phyloP scores from a whole-genome alignment of 2,797 vertebrate genomes.

The Clarias laeviceps region DNA sequence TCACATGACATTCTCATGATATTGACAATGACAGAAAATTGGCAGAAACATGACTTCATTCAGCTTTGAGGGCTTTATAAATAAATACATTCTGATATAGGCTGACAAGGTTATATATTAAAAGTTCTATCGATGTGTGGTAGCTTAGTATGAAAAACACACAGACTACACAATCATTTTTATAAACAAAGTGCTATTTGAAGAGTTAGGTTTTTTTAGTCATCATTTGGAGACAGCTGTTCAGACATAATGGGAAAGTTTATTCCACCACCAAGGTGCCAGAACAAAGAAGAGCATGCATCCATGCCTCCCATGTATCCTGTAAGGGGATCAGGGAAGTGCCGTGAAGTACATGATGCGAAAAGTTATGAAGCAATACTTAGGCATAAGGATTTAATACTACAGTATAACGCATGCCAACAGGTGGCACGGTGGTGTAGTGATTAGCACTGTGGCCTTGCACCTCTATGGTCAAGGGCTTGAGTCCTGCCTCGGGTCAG shows the following conservation, averaged over 20 bases:
- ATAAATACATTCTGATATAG: not conserved
- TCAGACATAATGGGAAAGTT: not conserved
- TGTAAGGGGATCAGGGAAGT: not conserved
- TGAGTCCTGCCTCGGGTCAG: too few species aligned
- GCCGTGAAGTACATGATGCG: not conserved
- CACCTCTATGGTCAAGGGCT: too few species aligned
- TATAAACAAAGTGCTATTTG: not conserved
- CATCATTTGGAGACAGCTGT: not conserved
- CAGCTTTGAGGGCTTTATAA: not conserved
- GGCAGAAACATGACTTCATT: not conserved
- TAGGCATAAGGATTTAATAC: not conserved
- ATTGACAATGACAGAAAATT: not conserved
- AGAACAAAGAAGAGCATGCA: not conserved
- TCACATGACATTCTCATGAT: not conserved
- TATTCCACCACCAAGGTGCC: not conserved
- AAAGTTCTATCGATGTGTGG: not conserved
- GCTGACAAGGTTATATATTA: not conserved
- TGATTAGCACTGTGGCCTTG: too few species aligned
- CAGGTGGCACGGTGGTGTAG: too few species aligned
- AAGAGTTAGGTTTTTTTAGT: not conserved
- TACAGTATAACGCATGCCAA: not conserved
- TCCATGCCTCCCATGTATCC: not conserved
- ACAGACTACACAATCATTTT: not conserved
- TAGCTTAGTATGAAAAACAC: not conserved
- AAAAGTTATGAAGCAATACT: not conserved